Evolutionary conservation across 1,140 invertebrate genomes (phyloP), one percentile per base, ranked within the genome.

Genomic region (Galendromus occidentalis): DNA sequence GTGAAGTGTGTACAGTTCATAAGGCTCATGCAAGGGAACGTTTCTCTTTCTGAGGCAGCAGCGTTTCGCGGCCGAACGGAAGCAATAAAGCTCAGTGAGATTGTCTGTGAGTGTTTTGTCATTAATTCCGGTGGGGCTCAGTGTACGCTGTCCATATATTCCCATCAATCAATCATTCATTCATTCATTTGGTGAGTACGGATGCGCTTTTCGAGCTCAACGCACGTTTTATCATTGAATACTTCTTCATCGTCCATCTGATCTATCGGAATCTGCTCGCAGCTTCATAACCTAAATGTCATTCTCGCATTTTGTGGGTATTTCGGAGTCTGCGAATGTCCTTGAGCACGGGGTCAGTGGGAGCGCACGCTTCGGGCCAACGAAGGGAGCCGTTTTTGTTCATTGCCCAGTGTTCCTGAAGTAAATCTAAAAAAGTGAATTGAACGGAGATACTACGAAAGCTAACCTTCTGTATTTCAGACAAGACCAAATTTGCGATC

Each of bases 401-500:
- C 28, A 47, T 47, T 7, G n/a, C n/a, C n/a, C n/a, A n/a, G n/a
- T n/a, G n/a, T n/a, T n/a, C n/a, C n/a, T 47, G 28, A 44, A 44
- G n/a, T 44, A 44, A 14, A 47, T 47, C 17, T 14, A 14, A 17
- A 47, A 14, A 59, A 29, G 14, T 59, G n/a, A 2, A 29, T 59
- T 25, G 22, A 17, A 14, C 28, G 45, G 4, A 47, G 18, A 59
- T 59, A 22, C 33, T 59, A 29, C 12, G 1, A 20, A 1, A 6
- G 17, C 22, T 25, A 25, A 59, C 22, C 14, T 25, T 33, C 14
- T 25, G 22, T 22, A 33, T 59, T 59, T 59, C 51, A 59, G 51
- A 59, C 51, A 59, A 59, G 33, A 59, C 51, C 51, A 59, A 59
- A 33, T 59, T 59, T 22, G 51, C 33, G 51, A 59, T 59, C 33